Evolutionary conservation across 2,797 vertebrate species (phyloP), one percentile per base, ranked within the genome.

Genomic region (Champsocephalus gunnari): DNA sequence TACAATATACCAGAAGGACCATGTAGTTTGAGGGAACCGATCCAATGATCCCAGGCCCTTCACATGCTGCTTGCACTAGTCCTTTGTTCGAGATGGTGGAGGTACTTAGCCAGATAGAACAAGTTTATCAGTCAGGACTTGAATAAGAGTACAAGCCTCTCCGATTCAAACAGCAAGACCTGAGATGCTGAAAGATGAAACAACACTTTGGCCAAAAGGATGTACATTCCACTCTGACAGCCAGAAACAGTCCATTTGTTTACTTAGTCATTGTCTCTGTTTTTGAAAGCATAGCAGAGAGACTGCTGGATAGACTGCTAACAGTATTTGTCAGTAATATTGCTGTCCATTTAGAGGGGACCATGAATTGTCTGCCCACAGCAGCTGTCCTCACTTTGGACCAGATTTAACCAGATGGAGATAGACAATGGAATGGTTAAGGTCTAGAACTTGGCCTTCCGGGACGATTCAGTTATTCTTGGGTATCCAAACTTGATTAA

Each of bases 101-200:
- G 75, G 62, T 67, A 48, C 54, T 67, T 58, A 69, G 57, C 68
- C 73, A 50, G 48, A 77, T 51, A 48, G 59, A 55, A 58, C 47
- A 17, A 43, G 50, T 67, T 64, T 17, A 53, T 73, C 21, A 60
- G 70, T 73, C 78, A 88, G 74, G 82, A 87, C 84, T 53, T 62
- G 62, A 87, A 74, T 11, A 12, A 50, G 72, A 86, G 70, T 43
- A 44, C n/a, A 50, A 43, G 34, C 54, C 61, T 66, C 60, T 86
- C 55, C 59, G 58, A 41, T 70, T 78, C 66, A 69, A 51, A 73
- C 53, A 66, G 60, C 65, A 47, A 47, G 55, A 62, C 58, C 67
- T 47, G 41, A 67, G 19, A 48, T 9, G 56, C 51, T 28, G 66
- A 60, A 34, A 72, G 47, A 13, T 44, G 63, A 21, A 58, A 55